Conservation (phyloP, 2,888 invertebrate species). For the Trissolcus brochymenae region DNA sequence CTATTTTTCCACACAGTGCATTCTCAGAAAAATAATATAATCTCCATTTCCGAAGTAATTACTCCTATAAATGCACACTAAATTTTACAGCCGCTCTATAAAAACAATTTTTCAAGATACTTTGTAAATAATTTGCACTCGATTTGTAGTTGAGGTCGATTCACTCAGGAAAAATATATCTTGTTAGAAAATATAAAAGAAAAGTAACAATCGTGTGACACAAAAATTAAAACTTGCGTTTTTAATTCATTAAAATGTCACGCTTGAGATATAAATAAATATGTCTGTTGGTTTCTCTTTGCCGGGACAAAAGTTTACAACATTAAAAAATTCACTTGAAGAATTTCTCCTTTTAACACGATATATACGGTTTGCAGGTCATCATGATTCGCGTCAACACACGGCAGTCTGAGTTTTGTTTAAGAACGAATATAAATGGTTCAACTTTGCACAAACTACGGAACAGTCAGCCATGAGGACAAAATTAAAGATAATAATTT, state of each 20-base stretch:
- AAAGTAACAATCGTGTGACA: too few species aligned
- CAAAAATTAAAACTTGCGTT: too few species aligned
- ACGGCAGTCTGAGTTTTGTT: slow-evolving; percentile 31
- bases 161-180: too few species aligned
- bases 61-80: background rate
- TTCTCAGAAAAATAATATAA: background rate
- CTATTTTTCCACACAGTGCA: too few species aligned
- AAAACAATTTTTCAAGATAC: too few species aligned
- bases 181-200: too few species aligned
- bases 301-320: background rate
- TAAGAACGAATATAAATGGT: slow-evolving; percentile 43
- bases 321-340: background rate
- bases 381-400: slow-evolving; percentile 11
- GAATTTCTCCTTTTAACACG: background rate
- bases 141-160: too few species aligned
- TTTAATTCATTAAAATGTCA: too few species aligned
- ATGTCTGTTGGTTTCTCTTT: too few species aligned
- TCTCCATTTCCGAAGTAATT: too few species aligned
- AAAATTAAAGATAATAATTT: slow-evolving; percentile 48
- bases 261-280: too few species aligned
- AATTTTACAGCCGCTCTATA: slow-evolving; percentile 4
- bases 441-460: slow-evolving; percentile 41
- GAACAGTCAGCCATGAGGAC: slow-evolving; percentile 21
- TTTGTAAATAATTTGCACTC: too few species aligned
- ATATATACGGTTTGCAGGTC: background rate